These are phyloP conservation scores for Megaustenia siamemsis DNA, from an alignment of 2,888 invertebrate species.

Conservation along the genomic window DNA sequence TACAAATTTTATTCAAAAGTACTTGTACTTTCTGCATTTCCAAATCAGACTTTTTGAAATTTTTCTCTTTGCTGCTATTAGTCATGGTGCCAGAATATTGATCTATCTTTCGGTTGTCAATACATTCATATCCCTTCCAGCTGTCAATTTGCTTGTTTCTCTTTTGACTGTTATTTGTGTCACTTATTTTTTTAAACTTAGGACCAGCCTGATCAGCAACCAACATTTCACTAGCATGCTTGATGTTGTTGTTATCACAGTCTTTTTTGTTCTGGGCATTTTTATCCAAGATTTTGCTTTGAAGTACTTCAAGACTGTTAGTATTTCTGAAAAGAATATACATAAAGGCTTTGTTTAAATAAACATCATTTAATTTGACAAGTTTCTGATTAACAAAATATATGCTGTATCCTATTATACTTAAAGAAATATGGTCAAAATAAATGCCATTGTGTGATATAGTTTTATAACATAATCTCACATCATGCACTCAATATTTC, in stretches of 20 bases:
- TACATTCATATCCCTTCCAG: not conserved
- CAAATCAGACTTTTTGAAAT: not conserved
- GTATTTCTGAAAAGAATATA: slow-evolving; percentile 1
- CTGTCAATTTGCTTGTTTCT: not conserved
- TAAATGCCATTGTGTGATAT: no score
- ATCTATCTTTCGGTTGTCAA: no score
- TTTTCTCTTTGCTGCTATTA: not conserved
- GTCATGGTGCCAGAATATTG: not conserved
- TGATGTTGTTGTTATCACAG: no score
- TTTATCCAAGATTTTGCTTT: not conserved
- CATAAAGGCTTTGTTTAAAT: not conserved
- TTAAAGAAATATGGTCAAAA: no score
- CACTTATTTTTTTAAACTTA: not conserved
- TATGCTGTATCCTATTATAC: no score
- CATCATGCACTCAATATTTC: no score
- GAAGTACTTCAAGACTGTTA: not conserved
- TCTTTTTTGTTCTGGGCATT: not conserved
- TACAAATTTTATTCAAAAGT: not conserved
- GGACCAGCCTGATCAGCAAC: not conserved
- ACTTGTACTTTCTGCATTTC: not conserved
- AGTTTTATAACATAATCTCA: no score
- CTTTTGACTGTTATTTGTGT: not conserved
- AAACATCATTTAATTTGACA: no score
- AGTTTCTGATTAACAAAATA: no score
- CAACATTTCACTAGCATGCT: not conserved